These are phyloP conservation scores for Musca vetustissima DNA, from an alignment of 1,140 invertebrate species.

Conservation along the genomic window DNA sequence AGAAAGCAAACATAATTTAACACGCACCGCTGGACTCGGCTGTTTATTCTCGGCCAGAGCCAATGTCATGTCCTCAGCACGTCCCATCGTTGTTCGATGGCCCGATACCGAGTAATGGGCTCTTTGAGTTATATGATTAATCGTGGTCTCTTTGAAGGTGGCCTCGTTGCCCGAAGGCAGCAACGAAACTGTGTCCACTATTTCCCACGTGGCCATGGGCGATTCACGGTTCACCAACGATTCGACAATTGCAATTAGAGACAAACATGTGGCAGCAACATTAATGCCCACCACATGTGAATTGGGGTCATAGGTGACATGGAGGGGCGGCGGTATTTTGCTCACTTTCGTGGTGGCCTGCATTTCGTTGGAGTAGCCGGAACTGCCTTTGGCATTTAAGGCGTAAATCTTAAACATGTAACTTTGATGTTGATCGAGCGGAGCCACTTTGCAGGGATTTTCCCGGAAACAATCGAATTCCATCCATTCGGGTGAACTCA, in stretches of 20 bases:
- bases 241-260: conserved; percentile 74
- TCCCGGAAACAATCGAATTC: conserved; percentile 82
- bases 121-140: conserved; percentile 60
- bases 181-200: conserved; percentile 69
- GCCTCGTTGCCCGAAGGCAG: conserved; percentile 67
- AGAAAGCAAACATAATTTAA: conserved; percentile 77
- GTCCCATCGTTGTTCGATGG: conserved; percentile 37
- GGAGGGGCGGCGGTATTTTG: conserved; percentile 76
- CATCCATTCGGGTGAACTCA: conserved; percentile 68
- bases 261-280: conserved; percentile 73
- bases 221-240: conserved; percentile 62
- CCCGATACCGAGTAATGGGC: conserved; percentile 46
- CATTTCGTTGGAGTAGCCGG: conserved; percentile 81
- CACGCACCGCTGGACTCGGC: conserved; percentile 66
- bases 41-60: conserved; percentile 59
- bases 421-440: conserved; percentile 78
- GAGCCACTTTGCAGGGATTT: conserved; percentile 85
- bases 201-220: conserved; percentile 66
- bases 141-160: conserved; percentile 67
- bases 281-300: conserved; percentile 75
- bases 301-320: conserved; percentile 79
- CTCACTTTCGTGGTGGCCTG: conserved; percentile 78
- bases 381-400: conserved; percentile 79
- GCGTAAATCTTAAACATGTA: conserved; percentile 86
- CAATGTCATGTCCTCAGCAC: conserved; percentile 58